Conservation (phyloP, 64 coral and sea anemone species). For the Porites lutea region DNA sequence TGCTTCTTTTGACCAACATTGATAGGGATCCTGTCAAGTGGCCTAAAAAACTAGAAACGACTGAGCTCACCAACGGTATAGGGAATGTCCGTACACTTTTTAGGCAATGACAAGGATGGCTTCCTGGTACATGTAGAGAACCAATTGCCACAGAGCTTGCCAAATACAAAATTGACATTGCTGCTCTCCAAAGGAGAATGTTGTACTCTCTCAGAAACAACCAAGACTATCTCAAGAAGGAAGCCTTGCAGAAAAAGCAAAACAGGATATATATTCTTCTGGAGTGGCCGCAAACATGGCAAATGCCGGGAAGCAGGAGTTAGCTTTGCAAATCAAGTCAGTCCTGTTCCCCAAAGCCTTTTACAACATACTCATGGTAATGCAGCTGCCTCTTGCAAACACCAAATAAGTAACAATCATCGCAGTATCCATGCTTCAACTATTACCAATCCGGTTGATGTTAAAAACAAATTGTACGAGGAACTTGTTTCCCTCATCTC, state of each 20-base stretch:
- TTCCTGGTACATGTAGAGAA: neutral
- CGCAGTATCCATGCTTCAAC: conserved; percentile 43
- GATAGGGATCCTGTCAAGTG: conserved; percentile 11
- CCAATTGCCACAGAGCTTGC: conserved; percentile 9
- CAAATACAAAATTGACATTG: neutral
- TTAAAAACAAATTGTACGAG: too few relatives aligned
- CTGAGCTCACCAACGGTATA: conserved; percentile 4
- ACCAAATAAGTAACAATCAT: conserved; percentile 39
- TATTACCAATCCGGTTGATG: conserved; percentile 54
- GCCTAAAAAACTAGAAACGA: conserved; percentile 40
- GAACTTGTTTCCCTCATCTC: too few relatives aligned
- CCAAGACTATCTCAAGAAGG: too few relatives aligned
- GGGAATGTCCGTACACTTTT: conserved; percentile 50
- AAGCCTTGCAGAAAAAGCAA: too few relatives aligned
- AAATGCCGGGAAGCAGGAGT: too few relatives aligned
- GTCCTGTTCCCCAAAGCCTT: conserved; percentile 22
- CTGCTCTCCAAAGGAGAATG: too few relatives aligned
- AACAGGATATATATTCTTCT: too few relatives aligned
- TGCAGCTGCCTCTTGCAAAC: neutral
- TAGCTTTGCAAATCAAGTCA: neutral
- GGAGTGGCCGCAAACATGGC: too few relatives aligned
- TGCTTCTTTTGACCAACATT: neutral
- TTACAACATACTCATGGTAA: conserved; percentile 14
- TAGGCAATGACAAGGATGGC: neutral
- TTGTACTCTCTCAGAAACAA: too few relatives aligned